Evolutionary conservation across 2,113 vertebrate species (phyloP), one percentile per base, ranked within the genome.

Genomic region (Corynorhinus townsendii): DNA sequence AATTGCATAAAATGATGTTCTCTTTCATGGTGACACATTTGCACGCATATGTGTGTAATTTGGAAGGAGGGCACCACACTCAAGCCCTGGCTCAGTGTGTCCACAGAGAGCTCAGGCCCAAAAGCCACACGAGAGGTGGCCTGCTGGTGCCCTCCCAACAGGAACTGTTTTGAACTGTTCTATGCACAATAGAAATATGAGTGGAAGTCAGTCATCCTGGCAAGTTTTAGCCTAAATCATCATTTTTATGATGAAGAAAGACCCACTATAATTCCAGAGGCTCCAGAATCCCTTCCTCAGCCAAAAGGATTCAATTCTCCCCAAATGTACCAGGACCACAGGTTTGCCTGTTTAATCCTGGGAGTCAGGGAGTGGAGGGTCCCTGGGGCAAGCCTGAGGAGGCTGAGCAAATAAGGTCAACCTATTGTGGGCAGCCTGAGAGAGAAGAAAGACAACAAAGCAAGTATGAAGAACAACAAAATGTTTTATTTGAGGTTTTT

Each of bases 171-270:
- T 15, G 28, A 56, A 71, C 49, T 38, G 38, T 66, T 11, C 49
- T 38, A 7, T n/a, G n/a, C 45, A 35, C 64, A 77, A 28, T 19
- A 64, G 69, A 69, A 83, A 45, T 19, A 68, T 2, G 38, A 49
- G 7, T 54, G 62, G 22, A 79, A 71, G 79, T 89, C 3, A 54
- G 62, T 89, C 3, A 15, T 62, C 30, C 79, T 72, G 8, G 33
- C 66, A 33, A 49, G 17, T n/a, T 52, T 79, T 54, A 69, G 62
- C 62, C 49, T 62, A 54, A 56, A 30, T 62, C 17, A 0, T 76
- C 28, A 69, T 35, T 54, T 84, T 62, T 45, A 11, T 84, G 52
- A 81, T 66, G n/a, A 80, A 81, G n/a, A 69, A 85, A 86, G 76
- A 59, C 24, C 11, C 3, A 4, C 38, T 40, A 0, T 66, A 47